A percentile compares a stretch with the other conserved stretches of the same genome.
These are phyloP conservation scores for Brienomyrus longianalis DNA, from an alignment of 2,113 vertebrate species.

Conservation along the genomic window DNA sequence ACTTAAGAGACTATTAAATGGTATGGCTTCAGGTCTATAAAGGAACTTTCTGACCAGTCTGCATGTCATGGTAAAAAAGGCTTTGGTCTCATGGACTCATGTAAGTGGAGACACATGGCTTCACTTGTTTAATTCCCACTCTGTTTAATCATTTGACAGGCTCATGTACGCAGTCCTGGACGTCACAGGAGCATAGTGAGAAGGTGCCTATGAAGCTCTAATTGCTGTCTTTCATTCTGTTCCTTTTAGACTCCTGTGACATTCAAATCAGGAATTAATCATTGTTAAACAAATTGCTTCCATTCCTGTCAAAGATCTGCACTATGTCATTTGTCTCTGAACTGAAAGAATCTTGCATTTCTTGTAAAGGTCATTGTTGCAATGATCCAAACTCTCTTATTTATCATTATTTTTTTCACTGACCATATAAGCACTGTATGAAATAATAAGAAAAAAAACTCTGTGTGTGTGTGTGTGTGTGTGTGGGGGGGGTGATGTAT, in stretches of 20 bases:
- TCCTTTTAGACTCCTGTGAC: slow-evolving; percentile 7
- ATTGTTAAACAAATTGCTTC: slow-evolving; percentile 15
- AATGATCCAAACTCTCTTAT: neutral
- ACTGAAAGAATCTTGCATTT: slow-evolving; percentile 8
- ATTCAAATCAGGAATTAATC: slow-evolving; percentile 22
- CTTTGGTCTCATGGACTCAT: neutral
- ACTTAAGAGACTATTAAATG: neutral
- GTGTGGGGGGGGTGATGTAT: neutral
- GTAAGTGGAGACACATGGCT: neutral
- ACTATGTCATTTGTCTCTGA: neutral
- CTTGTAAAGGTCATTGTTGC: slow-evolving; percentile 3
- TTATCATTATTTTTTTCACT: neutral
- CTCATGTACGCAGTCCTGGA: neutral
- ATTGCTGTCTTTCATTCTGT: slow-evolving; percentile 8
- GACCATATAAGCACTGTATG: neutral
- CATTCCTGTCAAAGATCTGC: neutral
- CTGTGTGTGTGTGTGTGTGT: neutral
- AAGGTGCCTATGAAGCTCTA: neutral
- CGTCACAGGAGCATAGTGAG: neutral
- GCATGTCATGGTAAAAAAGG: neutral
- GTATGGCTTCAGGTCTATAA: neutral
- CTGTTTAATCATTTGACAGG: neutral
- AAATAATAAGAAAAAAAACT: neutral
- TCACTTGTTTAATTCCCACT: neutral
- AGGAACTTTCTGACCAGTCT: neutral